Evolutionary conservation across 2,113 vertebrate species (phyloP).

Genomic region (Eretmochelys imbricata): DNA sequence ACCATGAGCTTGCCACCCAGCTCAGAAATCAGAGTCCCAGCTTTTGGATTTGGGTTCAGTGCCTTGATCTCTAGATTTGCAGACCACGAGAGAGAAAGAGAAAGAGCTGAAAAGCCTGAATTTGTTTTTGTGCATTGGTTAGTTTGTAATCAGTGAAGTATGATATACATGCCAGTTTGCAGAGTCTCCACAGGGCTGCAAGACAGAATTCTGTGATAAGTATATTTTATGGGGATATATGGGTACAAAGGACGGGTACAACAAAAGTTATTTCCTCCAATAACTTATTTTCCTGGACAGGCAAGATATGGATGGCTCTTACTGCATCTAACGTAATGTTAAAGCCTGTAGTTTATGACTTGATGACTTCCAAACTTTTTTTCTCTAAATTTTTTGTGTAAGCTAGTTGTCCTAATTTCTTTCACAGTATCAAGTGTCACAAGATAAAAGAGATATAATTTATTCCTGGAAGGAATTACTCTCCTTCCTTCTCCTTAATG

Average conservation of each 20-base stretch:
- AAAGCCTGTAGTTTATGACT: not conserved
- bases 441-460: not conserved
- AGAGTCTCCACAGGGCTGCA: not conserved
- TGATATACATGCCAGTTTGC: not conserved
- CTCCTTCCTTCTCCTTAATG: not conserved
- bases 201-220: not conserved
- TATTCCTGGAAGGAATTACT: not conserved
- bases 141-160: not conserved
- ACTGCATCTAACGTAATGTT: not conserved
- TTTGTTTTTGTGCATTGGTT: not conserved
- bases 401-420: not conserved
- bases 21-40: not conserved
- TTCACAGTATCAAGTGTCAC: not conserved
- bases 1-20: too few relatives aligned
- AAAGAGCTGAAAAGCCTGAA: not conserved
- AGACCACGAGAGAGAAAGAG: not conserved
- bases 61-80: not conserved
- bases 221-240: not conserved
- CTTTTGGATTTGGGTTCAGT: not conserved
- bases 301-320: not conserved
- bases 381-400: not conserved
- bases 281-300: not conserved
- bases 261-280: not conserved
- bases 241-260: not conserved
- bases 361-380: not conserved